Base-by-base conservation (phyloP, 2,113 vertebrate genomes). In the Rhynchomys soricoides region DNA sequence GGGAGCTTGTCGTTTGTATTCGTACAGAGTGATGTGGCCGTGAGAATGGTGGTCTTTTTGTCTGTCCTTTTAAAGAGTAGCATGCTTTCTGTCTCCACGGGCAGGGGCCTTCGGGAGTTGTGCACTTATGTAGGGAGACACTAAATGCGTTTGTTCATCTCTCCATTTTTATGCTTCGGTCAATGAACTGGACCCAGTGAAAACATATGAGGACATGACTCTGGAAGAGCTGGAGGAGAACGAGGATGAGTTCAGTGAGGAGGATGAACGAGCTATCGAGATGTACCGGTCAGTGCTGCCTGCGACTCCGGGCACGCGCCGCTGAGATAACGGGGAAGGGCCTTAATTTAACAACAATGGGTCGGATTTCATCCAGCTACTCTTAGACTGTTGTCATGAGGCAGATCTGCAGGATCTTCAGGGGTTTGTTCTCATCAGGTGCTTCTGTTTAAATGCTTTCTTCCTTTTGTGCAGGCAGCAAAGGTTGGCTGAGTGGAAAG, bases 181-280 rank as follows among this genome's bases (percentile, higher is more conserved):
- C 74, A 43, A 62, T 17, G 22, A 43, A 91, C 94, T 40, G 3
- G 9, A 95, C 97, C 70, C 96, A 99, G 99, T 99, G 91, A 99
- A 99, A 98, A 99, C 99, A 0, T 99, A 99, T 0, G 99, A 99
- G 97, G 99, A 98, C 94, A 99, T 99, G 99, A 99, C 99, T 2
- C 98, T 99, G 95, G 99, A 99, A 19, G 99, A 99, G 94, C 98
- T 99, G 55, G 99, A 99, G 34, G 99, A 99, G 92, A 99, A 99
- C 37, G 99, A 99, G 98, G 99, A 99, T 43, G 99, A 99, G 94
- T 99, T 99, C 91, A 99, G 98, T 96, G 99, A 99, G 82, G 99
- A 99, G 15, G 99, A 99, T 57, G 99, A 99, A 93, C 98, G 97
- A 45, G 99, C 99, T 82, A 99, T 99, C 26, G 99, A 99, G 98